Conservation (phyloP, 35 echinoderm and acorn worm species). For the Amphiura filiformis region DNA sequence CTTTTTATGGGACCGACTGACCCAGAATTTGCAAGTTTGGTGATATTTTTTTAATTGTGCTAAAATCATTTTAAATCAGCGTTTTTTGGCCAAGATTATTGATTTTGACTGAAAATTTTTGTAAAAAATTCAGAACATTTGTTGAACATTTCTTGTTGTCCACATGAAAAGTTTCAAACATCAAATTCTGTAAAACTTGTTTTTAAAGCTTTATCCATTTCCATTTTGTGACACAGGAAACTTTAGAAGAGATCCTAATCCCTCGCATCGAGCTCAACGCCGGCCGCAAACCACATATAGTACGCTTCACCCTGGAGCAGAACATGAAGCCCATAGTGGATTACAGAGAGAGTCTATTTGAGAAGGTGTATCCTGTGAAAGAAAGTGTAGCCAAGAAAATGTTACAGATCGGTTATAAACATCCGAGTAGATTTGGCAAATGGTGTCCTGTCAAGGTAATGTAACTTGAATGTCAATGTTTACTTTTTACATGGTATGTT, state of each 20-base stretch:
- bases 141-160: no score
- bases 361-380: slow-evolving; percentile 92
- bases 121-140: no score
- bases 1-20: no score
- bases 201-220: no score
- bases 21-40: no score
- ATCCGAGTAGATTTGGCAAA: slow-evolving; percentile 82
- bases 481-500: no score
- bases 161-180: no score
- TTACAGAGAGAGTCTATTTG: slow-evolving; percentile 86
- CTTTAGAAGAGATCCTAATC: slow-evolving; percentile 85
- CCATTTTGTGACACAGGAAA: slow-evolving; percentile 57
- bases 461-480: slow-evolving; percentile 3
- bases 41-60: no score
- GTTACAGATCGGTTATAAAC: slow-evolving; percentile 97
- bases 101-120: no score
- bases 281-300: slow-evolving; percentile 93
- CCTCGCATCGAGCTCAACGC: slow-evolving; percentile 94
- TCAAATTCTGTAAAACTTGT: no score
- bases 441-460: slow-evolving; percentile 90
- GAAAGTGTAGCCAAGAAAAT: slow-evolving; percentile 89
- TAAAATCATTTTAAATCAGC: no score
- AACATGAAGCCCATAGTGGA: slow-evolving; percentile 72
- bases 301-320: slow-evolving; percentile 89
- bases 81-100: no score